phyloP scores from a whole-genome alignment of 2,113 vertebrate species.

The Percopsis transmontana region DNA sequence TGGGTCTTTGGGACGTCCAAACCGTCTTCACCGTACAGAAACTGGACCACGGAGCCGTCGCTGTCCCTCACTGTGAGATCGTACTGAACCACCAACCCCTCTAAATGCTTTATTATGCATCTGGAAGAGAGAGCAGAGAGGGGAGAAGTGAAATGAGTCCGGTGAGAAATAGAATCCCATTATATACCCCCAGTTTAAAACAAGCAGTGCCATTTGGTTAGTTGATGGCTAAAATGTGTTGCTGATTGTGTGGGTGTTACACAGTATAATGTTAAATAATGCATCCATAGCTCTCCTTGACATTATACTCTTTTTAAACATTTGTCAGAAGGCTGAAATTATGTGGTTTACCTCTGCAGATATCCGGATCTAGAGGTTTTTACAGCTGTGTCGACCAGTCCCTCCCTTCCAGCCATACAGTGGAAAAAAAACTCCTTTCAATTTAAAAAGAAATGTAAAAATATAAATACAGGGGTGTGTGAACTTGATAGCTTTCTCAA shows the following conservation, averaged over 20 bases:
- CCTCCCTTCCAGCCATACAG: conserved; percentile 98
- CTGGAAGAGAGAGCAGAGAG: background rate
- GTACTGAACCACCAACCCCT: conserved; percentile 95
- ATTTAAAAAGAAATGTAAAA: conserved; percentile 14
- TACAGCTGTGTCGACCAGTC: conserved; percentile 95
- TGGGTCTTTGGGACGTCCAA: conserved; percentile 94
- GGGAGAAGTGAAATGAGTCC: background rate
- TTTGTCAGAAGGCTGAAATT: background rate
- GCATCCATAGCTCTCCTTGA: background rate
- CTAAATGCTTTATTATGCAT: conserved; percentile 88
- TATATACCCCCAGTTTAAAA: no score
- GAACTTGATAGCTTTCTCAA: no score
- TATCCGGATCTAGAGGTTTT: conserved; percentile 98
- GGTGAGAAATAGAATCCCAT: background rate
- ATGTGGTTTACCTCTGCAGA: conserved; percentile 85
- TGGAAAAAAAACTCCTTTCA: conserved; percentile 97
- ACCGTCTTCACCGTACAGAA: conserved; percentile 96
- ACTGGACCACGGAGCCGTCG: conserved; percentile 94
- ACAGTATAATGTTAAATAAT: no score
- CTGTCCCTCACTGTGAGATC: conserved; percentile 95
- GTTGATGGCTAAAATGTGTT: background rate
- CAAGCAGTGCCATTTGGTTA: background rate
- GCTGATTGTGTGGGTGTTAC: background rate
- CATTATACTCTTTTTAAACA: no score
- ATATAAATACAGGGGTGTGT: background rate